A percentile compares a stretch with the other conserved stretches of the same genome.
phyloP scores from a whole-genome alignment of 1,140 invertebrate species.

The Cephus cinctus region DNA sequence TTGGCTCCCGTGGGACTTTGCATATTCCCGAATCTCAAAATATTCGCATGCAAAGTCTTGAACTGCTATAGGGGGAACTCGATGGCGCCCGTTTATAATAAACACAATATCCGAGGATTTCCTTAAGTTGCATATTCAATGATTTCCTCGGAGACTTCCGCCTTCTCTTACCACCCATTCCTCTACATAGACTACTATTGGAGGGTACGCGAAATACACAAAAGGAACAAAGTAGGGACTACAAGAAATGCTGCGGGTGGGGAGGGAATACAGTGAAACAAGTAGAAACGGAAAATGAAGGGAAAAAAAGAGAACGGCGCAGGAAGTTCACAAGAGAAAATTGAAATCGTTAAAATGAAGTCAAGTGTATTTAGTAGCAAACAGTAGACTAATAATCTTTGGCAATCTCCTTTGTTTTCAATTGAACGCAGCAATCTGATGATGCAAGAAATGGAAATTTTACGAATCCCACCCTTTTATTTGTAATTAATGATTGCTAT shows the following conservation, averaged over 20 bases:
- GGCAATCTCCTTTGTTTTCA: background rate
- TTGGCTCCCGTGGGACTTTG: slow-evolving; percentile 34
- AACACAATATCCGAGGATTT: slow-evolving; percentile 63
- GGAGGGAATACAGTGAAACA: slow-evolving; percentile 16
- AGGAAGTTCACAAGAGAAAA: slow-evolving; percentile 28
- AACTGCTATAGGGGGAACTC: slow-evolving; percentile 22
- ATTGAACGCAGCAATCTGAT: background rate
- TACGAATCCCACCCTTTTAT: background rate
- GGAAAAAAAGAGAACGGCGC: slow-evolving; percentile 4
- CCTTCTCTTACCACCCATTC: slow-evolving; percentile 13
- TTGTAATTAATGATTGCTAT: background rate
- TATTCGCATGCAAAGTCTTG: slow-evolving; percentile 44
- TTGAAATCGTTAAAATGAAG: slow-evolving; percentile 41
- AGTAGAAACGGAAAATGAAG: background rate
- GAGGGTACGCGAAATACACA: too few species aligned
- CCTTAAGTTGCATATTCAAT: slow-evolving; percentile 66
- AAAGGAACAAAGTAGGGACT: too few species aligned
- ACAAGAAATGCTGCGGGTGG: background rate
- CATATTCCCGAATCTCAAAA: slow-evolving; percentile 54
- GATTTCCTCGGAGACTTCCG: slow-evolving; percentile 66
- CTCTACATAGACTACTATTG: too few species aligned
- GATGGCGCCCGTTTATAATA: slow-evolving; percentile 50
- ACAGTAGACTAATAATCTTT: background rate
- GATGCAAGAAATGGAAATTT: background rate
- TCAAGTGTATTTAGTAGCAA: background rate